Percentiles rank a stretch among this genome's conserved stretches.
phyloP scores from a whole-genome alignment of 2,113 vertebrate species.

The Grammomys dolichurus region DNA sequence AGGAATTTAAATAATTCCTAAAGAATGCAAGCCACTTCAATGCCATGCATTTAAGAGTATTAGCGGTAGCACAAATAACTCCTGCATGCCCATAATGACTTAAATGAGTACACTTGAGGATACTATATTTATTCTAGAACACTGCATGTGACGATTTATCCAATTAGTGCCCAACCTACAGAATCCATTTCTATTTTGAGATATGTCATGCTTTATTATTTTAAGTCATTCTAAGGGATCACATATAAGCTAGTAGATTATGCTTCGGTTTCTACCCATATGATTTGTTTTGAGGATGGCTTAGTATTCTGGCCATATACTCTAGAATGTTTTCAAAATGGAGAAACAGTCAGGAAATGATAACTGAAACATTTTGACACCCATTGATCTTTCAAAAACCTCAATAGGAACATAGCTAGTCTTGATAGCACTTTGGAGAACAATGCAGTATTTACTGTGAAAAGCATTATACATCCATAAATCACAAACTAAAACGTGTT shows the following conservation, averaged over 20 bases:
- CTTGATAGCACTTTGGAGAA: background rate
- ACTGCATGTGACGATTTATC: background rate
- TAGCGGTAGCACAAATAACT: background rate
- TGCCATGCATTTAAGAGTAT: background rate
- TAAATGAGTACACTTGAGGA: background rate
- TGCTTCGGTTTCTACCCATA: background rate
- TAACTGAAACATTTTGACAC: constrained; percentile 52
- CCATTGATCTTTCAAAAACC: constrained; percentile 49
- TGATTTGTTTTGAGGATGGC: constrained; percentile 52
- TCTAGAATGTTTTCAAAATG: constrained; percentile 42
- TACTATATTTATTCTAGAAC: background rate
- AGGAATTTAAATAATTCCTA: background rate
- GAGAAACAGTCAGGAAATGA: constrained; percentile 18
- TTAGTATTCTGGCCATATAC: background rate
- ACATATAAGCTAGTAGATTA: background rate
- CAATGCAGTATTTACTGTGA: constrained; percentile 62
- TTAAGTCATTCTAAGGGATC: background rate
- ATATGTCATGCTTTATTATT: constrained; percentile 19
- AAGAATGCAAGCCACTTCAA: background rate
- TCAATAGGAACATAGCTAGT: constrained; percentile 24
- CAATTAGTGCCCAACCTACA: background rate
- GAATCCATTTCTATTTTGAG: background rate
- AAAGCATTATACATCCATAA: constrained; percentile 62
- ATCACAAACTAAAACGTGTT: constrained; percentile 65
- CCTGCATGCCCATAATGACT: background rate